Evolutionary conservation across 1,140 invertebrate genomes (phyloP).

Genomic region (Leptinotarsa defecta): DNA sequence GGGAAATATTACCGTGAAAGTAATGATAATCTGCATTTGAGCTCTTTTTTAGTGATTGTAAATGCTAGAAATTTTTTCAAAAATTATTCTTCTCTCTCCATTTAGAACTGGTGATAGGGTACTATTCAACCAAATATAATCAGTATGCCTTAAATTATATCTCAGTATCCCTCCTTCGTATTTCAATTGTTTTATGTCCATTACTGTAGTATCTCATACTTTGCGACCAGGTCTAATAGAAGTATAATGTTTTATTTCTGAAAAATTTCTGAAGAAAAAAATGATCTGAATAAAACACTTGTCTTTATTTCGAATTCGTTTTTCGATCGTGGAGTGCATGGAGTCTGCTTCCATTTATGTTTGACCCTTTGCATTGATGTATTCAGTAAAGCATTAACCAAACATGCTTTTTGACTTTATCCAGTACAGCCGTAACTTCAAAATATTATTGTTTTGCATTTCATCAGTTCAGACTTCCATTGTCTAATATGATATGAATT

Average conservation of each 20-base stretch:
- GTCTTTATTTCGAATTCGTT: slow-evolving; percentile 13
- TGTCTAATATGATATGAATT: too few species aligned
- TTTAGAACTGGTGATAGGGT: neutral
- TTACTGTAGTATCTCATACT: neutral
- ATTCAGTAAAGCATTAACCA: neutral
- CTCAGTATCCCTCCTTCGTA: too few species aligned
- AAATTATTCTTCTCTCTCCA: neutral
- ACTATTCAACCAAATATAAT: neutral
- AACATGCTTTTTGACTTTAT: slow-evolving; percentile 1
- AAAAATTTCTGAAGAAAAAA: slow-evolving; percentile 7
- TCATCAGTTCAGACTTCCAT: too few species aligned
- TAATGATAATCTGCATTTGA: too few species aligned
- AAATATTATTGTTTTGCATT: neutral
- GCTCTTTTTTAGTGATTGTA: neutral
- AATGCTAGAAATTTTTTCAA: neutral
- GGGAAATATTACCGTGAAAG: too few species aligned
- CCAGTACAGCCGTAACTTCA: slow-evolving; percentile 11
- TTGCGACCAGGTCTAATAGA: slow-evolving; percentile 3
- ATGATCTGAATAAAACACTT: slow-evolving; percentile 21
- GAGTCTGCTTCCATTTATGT: neutral
- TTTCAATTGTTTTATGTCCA: neutral
- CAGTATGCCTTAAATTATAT: neutral
- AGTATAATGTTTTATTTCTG: neutral
- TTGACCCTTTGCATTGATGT: neutral
- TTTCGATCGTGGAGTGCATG: neutral